Percentiles rank a stretch among this genome's conserved stretches.
phyloP scores from a whole-genome alignment of 2,797 vertebrate genomes.

The Gymnoscopelus braueri region DNA sequence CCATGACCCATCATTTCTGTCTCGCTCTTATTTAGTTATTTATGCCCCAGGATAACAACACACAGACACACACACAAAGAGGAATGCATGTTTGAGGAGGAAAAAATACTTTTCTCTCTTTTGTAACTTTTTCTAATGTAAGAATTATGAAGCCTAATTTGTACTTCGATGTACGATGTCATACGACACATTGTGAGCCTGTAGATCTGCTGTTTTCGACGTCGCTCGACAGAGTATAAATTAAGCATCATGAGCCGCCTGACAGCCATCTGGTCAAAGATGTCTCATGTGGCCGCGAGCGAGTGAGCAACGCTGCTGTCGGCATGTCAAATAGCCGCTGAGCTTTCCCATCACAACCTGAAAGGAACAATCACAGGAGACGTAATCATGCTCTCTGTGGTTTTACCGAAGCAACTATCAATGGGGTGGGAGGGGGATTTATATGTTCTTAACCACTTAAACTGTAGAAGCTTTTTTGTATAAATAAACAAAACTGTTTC shows the following conservation, averaged over 20 bases:
- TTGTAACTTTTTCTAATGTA: not conserved
- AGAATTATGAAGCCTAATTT: not conserved
- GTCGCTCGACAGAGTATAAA: no score
- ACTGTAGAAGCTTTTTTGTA: no score
- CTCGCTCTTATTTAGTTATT: conserved; percentile 27
- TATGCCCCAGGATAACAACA: conserved; percentile 21
- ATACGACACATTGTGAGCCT: not conserved
- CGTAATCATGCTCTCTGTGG: no score
- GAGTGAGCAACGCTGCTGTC: not conserved
- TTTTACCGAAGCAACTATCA: no score
- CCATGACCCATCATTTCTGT: conserved; percentile 30
- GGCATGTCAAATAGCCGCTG: not conserved
- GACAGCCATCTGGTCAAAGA: conserved; percentile 1
- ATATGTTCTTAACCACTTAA: no score
- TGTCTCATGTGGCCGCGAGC: not conserved
- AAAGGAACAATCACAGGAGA: not conserved
- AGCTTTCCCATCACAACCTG: not conserved
- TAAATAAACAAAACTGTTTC: no score
- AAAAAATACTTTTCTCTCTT: not conserved
- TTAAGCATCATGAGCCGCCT: not conserved
- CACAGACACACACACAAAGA: not conserved
- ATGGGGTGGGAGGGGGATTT: no score
- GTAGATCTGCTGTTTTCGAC: no score
- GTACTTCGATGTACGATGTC: not conserved
- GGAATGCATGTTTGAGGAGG: not conserved